phyloP scores from a whole-genome alignment of 2,113 vertebrate species.

The Monarcha castaneiventris region DNA sequence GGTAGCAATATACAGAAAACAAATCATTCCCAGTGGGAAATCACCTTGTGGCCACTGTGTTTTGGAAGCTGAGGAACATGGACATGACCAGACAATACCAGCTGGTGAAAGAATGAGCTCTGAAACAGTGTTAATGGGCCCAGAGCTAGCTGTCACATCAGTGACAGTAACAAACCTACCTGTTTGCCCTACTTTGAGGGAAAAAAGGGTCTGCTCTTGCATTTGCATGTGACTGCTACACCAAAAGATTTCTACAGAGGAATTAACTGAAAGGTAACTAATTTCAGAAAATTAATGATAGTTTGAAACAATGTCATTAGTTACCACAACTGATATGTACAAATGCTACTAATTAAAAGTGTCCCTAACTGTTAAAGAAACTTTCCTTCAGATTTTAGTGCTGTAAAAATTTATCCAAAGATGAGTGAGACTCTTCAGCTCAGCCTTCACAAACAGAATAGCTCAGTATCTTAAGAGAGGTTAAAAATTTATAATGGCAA shows the following conservation, averaged over 20 bases:
- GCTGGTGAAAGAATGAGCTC: neutral
- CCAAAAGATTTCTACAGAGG: neutral
- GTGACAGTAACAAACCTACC: neutral
- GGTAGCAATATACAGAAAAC: neutral
- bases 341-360: neutral
- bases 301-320: neutral
- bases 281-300: neutral
- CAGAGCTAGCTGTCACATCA: neutral
- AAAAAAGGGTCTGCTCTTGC: neutral
- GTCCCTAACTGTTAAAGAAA: neutral
- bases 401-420: neutral
- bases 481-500: neutral
- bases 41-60: neutral
- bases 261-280: neutral
- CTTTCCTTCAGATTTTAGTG: neutral
- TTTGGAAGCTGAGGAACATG: neutral
- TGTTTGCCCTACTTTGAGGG: neutral
- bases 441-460: neutral
- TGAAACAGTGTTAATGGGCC: neutral
- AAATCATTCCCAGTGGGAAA: neutral
- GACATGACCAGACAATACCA: neutral
- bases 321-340: neutral
- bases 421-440: neutral
- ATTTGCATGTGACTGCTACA: neutral
- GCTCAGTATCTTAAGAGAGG: neutral